Base-by-base conservation (phyloP, 1,140 invertebrate species). In the Hyposmocoma kahamanoa region DNA sequence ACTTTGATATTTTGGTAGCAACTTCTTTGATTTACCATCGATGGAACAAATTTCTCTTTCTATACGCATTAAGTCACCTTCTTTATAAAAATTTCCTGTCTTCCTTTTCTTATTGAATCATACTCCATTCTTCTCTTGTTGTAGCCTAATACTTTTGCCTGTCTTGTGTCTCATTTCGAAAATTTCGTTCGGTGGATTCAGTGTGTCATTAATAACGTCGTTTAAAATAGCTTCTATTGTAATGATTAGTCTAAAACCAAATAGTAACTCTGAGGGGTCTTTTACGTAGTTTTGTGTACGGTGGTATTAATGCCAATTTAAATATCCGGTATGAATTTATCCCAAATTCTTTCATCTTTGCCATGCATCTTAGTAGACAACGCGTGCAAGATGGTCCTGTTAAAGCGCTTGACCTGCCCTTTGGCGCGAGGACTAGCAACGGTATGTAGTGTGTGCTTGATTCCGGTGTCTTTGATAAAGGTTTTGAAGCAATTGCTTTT, bases 231-330 rank as follows among this genome's bases (percentile, higher is more conserved):
- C 32, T 36, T 34, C 28, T 5, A 11, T 19, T 5, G 20, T 36
- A 2, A 21, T 32, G 2, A 17, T 36, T 47, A 47, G 15, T 20
- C n/a, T 47, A 18, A 36, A 20, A 22, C 45, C 45, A 18, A 47
- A 47, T 11, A 47, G 20, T 8, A 38, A 9, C 13, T 47, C 45
- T 9, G 45, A 22, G 4, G 45, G 45, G 18, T 30, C 18, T 26
- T 38, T 47, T 17, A 30, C 19, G 45, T 47, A n/a, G 30, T 32
- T 15, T 47, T 47, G 22, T 47, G 34, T 10, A 47, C 30, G 3
- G 45, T 47, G n/a, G 34, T 47, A 36, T 47, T 47, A 8, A 47
- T 18, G 11, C 45, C 45, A 30, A 21, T 20, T 24, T 34, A 13
- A 15, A 34, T 22, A n/a, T 47, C 21, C 9, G 21, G 8, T 15